Conservation (phyloP, 30 jellyfish, hydroid and myxozoan species). For the Hydractinia symbiolongicarpus region DNA sequence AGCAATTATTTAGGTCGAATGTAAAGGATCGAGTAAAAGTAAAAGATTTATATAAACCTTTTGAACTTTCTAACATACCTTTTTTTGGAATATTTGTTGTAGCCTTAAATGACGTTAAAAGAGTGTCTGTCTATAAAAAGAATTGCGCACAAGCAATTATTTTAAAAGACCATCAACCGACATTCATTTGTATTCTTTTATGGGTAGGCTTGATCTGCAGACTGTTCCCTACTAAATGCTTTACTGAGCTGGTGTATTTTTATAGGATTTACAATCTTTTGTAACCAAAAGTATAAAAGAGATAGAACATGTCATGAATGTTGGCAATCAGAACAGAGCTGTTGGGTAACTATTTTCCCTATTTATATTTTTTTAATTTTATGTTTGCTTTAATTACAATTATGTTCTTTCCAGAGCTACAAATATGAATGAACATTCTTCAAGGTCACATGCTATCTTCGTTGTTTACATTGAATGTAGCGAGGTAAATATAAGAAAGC, state of each 20-base stretch:
- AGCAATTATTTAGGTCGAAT: too few species aligned
- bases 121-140: too few species aligned
- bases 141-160: too few species aligned
- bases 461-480: slow-evolving; percentile 93
- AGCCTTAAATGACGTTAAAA: too few species aligned
- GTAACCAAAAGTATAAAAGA: slow-evolving; percentile 97
- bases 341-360: slow-evolving; percentile 68
- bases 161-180: too few species aligned
- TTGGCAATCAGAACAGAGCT: slow-evolving; percentile 93
- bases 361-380: not conserved
- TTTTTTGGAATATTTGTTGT: too few species aligned
- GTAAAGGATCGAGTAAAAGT: too few species aligned
- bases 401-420: slow-evolving; percentile 58
- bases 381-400: not conserved
- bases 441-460: slow-evolving; percentile 96
- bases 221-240: not conserved
- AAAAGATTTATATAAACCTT: too few species aligned
- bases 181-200: not conserved
- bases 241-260: not conserved
- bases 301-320: slow-evolving; percentile 96
- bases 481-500: slow-evolving; percentile 46
- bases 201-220: not conserved
- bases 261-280: slow-evolving; percentile 89
- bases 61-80: too few species aligned
- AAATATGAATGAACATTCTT: slow-evolving; percentile 95